Base-by-base conservation (phyloP, 2,797 vertebrate genomes). In the Onychomys leucogaster region DNA sequence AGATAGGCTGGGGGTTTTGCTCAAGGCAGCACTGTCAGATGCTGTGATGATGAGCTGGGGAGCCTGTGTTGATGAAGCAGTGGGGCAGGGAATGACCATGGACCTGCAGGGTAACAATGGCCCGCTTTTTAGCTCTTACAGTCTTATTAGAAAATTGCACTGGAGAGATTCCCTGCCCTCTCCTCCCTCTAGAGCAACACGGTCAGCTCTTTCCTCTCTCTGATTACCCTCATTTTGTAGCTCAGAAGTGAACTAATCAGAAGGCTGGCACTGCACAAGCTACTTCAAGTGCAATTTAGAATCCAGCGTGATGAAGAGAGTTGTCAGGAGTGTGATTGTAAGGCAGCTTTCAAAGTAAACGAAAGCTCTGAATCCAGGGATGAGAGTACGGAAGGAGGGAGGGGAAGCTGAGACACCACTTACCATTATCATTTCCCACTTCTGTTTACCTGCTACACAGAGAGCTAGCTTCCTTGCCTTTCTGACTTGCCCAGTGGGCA, bases 191-290 rank as follows among this genome's bases (percentile, higher is more conserved):
- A 9, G 88, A 77, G 75, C 71, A 16, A 16, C 57, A 34, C 0
- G 17, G 82, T 8, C 65, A 88, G 82, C 81, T 91, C 89, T 71
- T 75, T 77, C 63, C 90, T 83, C 37, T 17, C 34, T 49, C 91
- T 95, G 92, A 96, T 93, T 95, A 82, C 83, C 77, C 83, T 95
- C 82, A n/a, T 90, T 83, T 73, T 61, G 93, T 32, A 95, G 63
- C 19, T 1, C 0, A 14, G 92, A 96, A n/a, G 78, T 69, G 63
- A 83, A 90, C 71, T 97, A 94, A 95, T 14, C 43, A 97, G 94
- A 95, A 94, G 49, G 32, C 52, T 94, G 16, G 46, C 4, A 0
- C 73, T 49, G 85, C 27, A 94, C 76, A 61, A 34, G 4, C 86
- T 43, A 61, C 95, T 98, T 96, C 27, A 49, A 80, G 93, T 5